phyloP scores from a whole-genome alignment of 2,888 invertebrate genomes.

The Branchellion lobata region DNA sequence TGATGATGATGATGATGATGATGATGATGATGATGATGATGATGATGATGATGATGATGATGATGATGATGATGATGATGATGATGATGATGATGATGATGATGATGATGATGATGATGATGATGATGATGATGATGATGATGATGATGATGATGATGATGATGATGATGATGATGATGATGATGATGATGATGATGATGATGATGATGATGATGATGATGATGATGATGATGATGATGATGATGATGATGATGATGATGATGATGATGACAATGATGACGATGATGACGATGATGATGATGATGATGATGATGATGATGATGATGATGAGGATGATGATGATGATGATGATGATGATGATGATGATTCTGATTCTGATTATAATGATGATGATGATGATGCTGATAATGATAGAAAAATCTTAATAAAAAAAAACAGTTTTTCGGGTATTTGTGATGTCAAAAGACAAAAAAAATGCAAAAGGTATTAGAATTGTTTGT shows the following conservation, averaged over 20 bases:
- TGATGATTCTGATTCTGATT: not conserved
- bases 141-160: not conserved
- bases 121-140: conserved; percentile 2
- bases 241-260: conserved; percentile 27
- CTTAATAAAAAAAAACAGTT: too few relatives aligned
- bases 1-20: conserved; percentile 2
- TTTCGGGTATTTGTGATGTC: too few relatives aligned
- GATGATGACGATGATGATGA: not conserved
- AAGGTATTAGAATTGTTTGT: too few relatives aligned
- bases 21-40: not conserved
- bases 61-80: conserved; percentile 2
- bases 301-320: not conserved
- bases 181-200: conserved; percentile 2
- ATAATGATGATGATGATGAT: not conserved
- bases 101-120: not conserved
- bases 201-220: not conserved
- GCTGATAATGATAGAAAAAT: not conserved
- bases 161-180: not conserved
- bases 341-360: not conserved
- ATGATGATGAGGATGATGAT: not conserved
- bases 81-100: not conserved
- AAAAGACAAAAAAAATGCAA: too few relatives aligned
- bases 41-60: not conserved
- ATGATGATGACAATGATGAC: conserved; percentile 23
- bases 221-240: not conserved